Evolutionary conservation across 1,140 invertebrate genomes (phyloP), one percentile per base, ranked within the genome.

Genomic region (Atta cephalotes): DNA sequence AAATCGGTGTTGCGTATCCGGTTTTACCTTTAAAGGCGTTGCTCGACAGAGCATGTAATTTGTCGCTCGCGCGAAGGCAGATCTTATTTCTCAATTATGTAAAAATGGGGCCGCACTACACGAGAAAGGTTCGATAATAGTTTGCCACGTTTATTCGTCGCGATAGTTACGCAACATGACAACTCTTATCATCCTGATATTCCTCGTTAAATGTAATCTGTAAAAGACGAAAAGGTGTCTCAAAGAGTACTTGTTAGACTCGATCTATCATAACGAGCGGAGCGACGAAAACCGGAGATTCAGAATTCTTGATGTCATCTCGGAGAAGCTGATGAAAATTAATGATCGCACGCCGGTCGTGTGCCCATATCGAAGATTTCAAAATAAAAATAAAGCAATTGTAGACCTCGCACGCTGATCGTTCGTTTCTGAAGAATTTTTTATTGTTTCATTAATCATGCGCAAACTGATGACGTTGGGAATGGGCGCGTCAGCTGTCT

Each of bases 381-480:
- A 35, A 84, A 74, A 89, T 45, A 89, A 49, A 77, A 82, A 72
- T 87, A 84, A 87, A 88, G 76, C 77, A 84, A 84, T 86, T 89
- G 85, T 25, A 2, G 6, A 4, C 5, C 79, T 56, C 31, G 58
- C 49, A 9, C 39, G 66, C 35, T 74, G 58, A 62, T 76, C 66
- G 39, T 68, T 62, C 70, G 68, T 87, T 87, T 65, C 28, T 53
- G 62, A 58, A 28, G 63, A 66, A 88, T 88, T 88, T 51, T 90
- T 90, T 91, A 88, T 90, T 79, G 63, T 86, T 60, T 58, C 87
- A 91, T 91, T 90, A 90, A 91, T 91, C 90, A 90, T 80, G 49
- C 39, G 21, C 60, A 45, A 56, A 51, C 77, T 72, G 76, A 90
- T 87, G 89, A 91, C 80, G 85, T 82, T 84, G 66, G 65, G 60